phyloP scores from a whole-genome alignment of 1,140 invertebrate species.

The Anoplolepis gracilipes region DNA sequence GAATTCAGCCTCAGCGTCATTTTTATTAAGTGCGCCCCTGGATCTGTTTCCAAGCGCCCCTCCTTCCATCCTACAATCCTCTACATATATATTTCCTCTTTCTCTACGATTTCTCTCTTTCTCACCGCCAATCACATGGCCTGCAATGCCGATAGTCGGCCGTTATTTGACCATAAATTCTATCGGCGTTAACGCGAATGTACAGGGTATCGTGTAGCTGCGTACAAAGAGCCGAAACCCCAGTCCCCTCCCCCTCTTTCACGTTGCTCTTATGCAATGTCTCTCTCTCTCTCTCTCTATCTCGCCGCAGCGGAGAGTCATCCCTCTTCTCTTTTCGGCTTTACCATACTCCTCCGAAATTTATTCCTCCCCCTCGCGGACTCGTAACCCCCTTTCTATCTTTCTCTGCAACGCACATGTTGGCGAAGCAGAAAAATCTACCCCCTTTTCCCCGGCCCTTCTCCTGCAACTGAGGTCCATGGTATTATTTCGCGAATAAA shows the following conservation, averaged over 20 bases:
- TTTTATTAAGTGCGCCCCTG: constrained; percentile 42
- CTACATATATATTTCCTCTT: background rate
- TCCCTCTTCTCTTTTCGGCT: constrained; percentile 55
- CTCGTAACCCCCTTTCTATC: constrained; percentile 39
- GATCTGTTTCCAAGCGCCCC: constrained; percentile 23
- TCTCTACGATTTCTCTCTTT: constrained; percentile 58
- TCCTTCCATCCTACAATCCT: background rate
- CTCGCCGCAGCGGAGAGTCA: constrained; percentile 35
- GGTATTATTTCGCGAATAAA: constrained; percentile 57
- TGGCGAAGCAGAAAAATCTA: constrained; percentile 48
- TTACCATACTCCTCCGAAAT: constrained; percentile 48
- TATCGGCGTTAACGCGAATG: constrained; percentile 76
- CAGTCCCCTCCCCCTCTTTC: too few species aligned
- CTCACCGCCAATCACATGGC: constrained; percentile 57
- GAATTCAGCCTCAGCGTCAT: constrained; percentile 28
- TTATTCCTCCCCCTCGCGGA: constrained; percentile 60
- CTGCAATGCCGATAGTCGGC: constrained; percentile 60
- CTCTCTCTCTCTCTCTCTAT: constrained; percentile 60
- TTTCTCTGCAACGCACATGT: constrained; percentile 42
- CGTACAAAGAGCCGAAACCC: constrained; percentile 50
- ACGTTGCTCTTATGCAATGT: constrained; percentile 22
- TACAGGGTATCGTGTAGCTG: constrained; percentile 60
- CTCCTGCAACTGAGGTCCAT: constrained; percentile 11
- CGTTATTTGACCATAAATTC: constrained; percentile 80
- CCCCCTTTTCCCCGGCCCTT: background rate